Evolutionary conservation across 1,140 invertebrate species (phyloP).

Genomic region (Aphidius gifuensis): DNA sequence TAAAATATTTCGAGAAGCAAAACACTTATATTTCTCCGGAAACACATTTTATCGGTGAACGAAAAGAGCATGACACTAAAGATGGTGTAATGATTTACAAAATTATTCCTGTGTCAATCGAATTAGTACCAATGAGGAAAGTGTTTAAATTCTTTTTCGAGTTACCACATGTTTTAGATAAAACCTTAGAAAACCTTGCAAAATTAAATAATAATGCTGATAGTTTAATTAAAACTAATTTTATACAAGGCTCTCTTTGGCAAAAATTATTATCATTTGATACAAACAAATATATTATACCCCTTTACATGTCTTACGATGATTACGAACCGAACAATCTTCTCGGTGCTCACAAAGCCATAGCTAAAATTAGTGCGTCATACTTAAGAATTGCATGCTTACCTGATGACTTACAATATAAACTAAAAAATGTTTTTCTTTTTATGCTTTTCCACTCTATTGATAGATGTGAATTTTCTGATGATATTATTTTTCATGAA

Average conservation of each 20-base stretch:
- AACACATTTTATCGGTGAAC: too few species aligned
- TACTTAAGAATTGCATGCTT: constrained; percentile 12
- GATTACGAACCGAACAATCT: constrained; percentile 14
- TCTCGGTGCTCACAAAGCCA: constrained; percentile 9
- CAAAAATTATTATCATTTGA: background rate
- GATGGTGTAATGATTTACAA: too few species aligned
- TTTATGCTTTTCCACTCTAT: constrained; percentile 11
- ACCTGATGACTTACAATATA: constrained; percentile 6
- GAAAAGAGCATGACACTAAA: too few species aligned
- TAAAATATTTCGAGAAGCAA: too few species aligned
- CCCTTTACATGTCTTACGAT: constrained; percentile 1
- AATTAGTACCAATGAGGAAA: constrained; percentile 8
- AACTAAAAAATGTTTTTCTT: constrained; percentile 18
- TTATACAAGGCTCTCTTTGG: constrained; percentile 4
- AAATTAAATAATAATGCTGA: background rate
- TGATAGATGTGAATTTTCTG: constrained; percentile 2
- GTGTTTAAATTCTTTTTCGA: constrained; percentile 16
- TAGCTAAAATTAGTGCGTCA: constrained; percentile 7
- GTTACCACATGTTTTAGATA: background rate
- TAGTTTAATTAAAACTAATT: background rate
- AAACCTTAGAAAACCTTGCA: background rate
- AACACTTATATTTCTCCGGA: too few species aligned
- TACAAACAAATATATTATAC: constrained; percentile 2
- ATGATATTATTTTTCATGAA: constrained; percentile 1
- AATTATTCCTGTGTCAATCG: background rate